phyloP scores from a whole-genome alignment of 2,797 vertebrate genomes.

The Apodemus agrarius region DNA sequence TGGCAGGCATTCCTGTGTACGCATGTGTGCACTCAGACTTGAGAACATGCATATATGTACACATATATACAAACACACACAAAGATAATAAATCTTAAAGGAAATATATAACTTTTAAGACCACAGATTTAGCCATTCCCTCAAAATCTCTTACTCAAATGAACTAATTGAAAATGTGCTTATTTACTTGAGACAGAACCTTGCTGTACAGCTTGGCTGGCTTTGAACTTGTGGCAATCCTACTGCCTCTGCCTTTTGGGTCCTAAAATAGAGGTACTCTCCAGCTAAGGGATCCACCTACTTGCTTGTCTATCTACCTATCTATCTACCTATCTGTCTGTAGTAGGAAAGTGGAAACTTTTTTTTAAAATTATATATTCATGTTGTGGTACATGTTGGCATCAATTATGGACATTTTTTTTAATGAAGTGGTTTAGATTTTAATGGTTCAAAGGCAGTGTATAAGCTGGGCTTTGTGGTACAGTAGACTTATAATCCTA shows the following conservation, averaged over 20 bases:
- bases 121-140: not conserved
- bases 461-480: not conserved
- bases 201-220: not conserved
- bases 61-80: not conserved
- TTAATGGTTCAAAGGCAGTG: slow-evolving; percentile 4
- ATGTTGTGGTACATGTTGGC: not conserved
- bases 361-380: slow-evolving; percentile 1
- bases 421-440: slow-evolving; percentile 1
- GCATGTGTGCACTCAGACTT: not conserved
- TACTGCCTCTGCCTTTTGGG: not conserved
- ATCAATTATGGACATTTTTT: not conserved
- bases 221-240: not conserved
- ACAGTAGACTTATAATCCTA: not conserved
- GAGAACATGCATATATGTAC: not conserved
- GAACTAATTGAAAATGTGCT: not conserved
- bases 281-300: not conserved
- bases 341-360: not conserved
- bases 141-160: not conserved
- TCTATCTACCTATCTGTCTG: not conserved
- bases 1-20: not conserved
- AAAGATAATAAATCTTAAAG: not conserved
- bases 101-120: not conserved
- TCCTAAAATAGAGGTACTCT: not conserved
- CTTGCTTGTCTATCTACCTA: not conserved
- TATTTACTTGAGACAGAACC: not conserved